These are phyloP conservation scores for Cerceris ruficornis DNA, from an alignment of 2,888 invertebrate genomes.

Conservation along the genomic window DNA sequence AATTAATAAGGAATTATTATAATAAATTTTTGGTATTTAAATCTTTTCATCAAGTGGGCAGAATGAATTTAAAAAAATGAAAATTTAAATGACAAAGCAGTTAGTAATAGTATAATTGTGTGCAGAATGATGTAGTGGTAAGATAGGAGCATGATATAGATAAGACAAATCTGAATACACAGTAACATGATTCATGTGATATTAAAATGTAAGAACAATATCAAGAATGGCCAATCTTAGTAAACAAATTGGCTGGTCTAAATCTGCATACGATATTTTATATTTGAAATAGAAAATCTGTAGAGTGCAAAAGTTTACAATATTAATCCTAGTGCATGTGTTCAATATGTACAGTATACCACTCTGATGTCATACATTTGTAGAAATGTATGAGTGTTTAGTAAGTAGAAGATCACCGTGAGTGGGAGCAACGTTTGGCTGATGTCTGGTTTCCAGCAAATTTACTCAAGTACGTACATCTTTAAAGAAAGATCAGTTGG, in stretches of 20 bases:
- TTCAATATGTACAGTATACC: constrained; percentile 43
- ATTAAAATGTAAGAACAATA: constrained; percentile 8
- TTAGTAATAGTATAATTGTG: constrained; percentile 1
- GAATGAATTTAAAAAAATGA: background rate
- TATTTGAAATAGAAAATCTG: constrained; percentile 4
- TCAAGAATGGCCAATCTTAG: background rate
- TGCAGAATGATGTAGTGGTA: constrained; percentile 9
- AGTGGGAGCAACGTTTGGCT: constrained; percentile 77
- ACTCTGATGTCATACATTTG: constrained; percentile 34
- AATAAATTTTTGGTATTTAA: background rate
- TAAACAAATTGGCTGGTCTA: constrained; percentile 5
- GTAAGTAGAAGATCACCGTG: constrained; percentile 56
- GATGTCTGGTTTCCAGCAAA: constrained; percentile 71
- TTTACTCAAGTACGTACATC: constrained; percentile 67
- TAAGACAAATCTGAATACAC: constrained; percentile 28
- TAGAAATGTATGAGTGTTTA: constrained; percentile 49
- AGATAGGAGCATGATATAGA: constrained; percentile 25
- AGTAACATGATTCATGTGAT: constrained; percentile 36
- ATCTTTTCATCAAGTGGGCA: background rate
- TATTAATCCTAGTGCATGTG: constrained; percentile 67
- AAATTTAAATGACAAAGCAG: background rate
- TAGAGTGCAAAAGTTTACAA: constrained; percentile 38
- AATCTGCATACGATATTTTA: constrained; percentile 7
- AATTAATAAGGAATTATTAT: no score
- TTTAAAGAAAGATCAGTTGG: constrained; percentile 71